Evolutionary conservation across 2,888 invertebrate genomes (phyloP), one percentile per base, ranked within the genome.

Genomic region (Cephus spinipes): DNA sequence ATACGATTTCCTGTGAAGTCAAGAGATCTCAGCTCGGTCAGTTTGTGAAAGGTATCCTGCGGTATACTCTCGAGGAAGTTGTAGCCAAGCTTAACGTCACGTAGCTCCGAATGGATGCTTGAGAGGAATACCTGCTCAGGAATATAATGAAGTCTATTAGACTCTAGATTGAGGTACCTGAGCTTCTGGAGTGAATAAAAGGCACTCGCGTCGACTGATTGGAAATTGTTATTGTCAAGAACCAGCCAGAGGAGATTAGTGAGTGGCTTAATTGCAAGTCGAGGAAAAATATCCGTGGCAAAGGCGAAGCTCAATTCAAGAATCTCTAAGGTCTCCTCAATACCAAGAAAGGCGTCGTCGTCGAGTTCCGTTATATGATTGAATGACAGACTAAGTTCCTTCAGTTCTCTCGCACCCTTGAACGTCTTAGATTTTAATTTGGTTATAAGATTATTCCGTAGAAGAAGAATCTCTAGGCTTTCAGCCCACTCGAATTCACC

Each of bases 361-460:
- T 97, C 96, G 84, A 98, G 94, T 87, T 96, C 95, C 85, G 95
- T 95, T 82, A 98, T 94, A 88, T 96, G 96, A 92, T 98, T 98
- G 92, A 98, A 97, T 89, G 98, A 98, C 83, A 98, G 92, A 92
- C 97, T 97, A 83, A 98, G 94, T 92, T 98, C 98, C 87, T 96
- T 96, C 84, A 98, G 93, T 84, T 96, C 94, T 82, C 94, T 94
- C 76, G 96, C 93, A 69, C 95, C 95, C 79, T 84, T 86, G 78
- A 91, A 91, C 23, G 89, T 86, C 32, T 89, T 83, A 0, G 88
- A 84, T 76, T 87, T 87, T 12, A 94, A 86, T 78, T 92, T 95
- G 68, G 96, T 95, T 83, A 98, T 95, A 90, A 96, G 94, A 91
- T 98, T 98, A 92, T 97, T 97, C 82, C 96, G 94, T 85, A 98